A percentile compares a stretch with the other conserved stretches of the same genome.
Evolutionary conservation across 2,888 invertebrate species (phyloP).

Genomic region (Epinotia bilunana): DNA sequence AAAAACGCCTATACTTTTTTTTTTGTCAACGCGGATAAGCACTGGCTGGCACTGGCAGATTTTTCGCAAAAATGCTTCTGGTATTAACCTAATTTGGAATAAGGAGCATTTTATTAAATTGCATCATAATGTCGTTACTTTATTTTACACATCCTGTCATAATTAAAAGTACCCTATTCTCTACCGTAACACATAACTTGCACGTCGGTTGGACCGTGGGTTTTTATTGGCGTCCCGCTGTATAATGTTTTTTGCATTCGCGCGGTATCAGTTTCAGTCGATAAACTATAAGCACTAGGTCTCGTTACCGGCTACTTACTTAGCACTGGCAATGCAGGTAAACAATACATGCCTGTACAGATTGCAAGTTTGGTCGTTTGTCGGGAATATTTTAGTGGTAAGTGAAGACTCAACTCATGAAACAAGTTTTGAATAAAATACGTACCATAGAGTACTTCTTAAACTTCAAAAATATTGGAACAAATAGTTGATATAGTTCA

Average conservation of each 20-base stretch:
- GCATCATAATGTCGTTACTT: not conserved
- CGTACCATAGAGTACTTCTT: no score
- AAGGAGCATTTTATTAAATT: no score
- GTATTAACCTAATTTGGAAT: no score
- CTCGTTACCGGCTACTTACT: conserved; percentile 52
- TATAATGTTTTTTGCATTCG: conserved; percentile 34
- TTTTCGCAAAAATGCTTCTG: not conserved
- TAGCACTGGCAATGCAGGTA: conserved; percentile 49
- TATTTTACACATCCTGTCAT: not conserved
- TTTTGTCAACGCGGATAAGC: not conserved
- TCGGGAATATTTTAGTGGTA: not conserved
- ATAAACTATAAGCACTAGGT: conserved; percentile 50
- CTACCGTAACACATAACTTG: conserved; percentile 8
- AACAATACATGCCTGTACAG: conserved; percentile 59
- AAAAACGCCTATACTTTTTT: conserved; percentile 23
- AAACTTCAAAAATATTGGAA: no score
- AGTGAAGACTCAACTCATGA: not conserved
- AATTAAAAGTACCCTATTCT: not conserved
- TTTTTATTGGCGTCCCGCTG: conserved; percentile 30
- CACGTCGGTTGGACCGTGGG: conserved; percentile 15
- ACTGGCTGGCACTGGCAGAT: not conserved
- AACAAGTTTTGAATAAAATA: no score
- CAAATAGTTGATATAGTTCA: no score
- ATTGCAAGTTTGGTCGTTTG: conserved; percentile 32
- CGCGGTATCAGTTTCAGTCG: conserved; percentile 33